Conservation (phyloP, 2,113 vertebrate genomes). For the Acrocephalus arundinaceus region DNA sequence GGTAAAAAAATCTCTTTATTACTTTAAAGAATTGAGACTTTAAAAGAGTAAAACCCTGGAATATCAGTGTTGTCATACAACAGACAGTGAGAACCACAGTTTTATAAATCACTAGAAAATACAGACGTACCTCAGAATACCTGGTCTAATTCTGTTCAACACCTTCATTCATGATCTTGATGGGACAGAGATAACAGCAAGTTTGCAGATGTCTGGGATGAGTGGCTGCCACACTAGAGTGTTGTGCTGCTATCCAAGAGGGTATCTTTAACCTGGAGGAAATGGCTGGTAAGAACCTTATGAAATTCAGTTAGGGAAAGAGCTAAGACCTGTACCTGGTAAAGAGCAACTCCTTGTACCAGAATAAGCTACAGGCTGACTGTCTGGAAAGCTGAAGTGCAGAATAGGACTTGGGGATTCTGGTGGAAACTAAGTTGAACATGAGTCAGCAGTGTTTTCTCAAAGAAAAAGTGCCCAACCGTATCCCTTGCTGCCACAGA, state of each 20-base stretch:
- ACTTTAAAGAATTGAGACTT: neutral
- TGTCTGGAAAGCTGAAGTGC: neutral
- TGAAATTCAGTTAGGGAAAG: neutral
- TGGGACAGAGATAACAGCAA: neutral
- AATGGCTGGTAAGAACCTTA: neutral
- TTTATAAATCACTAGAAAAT: neutral
- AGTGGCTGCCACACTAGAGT: accelerated
- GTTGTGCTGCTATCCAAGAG: neutral
- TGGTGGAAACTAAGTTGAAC: neutral
- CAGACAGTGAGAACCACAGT: neutral
- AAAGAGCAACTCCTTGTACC: neutral
- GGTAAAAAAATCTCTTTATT: neutral
- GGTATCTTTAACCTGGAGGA: neutral
- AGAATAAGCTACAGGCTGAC: neutral
- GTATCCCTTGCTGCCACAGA: neutral
- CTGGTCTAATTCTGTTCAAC: neutral
- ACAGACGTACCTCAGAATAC: too few relatives aligned
- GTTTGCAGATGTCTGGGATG: neutral
- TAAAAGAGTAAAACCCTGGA: neutral
- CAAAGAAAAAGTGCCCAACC: neutral
- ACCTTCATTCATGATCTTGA: neutral
- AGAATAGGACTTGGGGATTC: neutral
- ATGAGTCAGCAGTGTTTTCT: neutral
- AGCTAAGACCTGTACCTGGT: neutral
- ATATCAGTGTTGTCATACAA: neutral